Conservation (phyloP, 1,140 invertebrate genomes). For the Oscheius sp. region DNA sequence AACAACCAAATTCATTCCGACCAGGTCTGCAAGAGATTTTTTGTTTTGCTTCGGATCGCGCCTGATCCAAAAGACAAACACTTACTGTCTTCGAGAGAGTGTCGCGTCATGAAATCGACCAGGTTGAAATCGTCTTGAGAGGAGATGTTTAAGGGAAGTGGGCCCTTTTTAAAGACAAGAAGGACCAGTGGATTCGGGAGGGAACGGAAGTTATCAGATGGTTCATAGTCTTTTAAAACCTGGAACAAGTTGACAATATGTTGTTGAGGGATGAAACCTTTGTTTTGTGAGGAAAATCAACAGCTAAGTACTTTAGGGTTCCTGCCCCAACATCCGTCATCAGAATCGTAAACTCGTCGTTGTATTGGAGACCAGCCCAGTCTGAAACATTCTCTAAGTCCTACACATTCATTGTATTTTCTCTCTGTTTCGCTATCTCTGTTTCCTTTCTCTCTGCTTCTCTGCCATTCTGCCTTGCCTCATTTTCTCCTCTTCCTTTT, state of each 20-base stretch:
- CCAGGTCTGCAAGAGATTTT: constrained; percentile 44
- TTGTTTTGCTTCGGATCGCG: neutral
- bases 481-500: no score
- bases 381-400: neutral
- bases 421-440: no score
- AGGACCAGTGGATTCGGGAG: constrained; percentile 53
- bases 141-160: neutral
- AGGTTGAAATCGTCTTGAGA: constrained; percentile 46
- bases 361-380: constrained; percentile 48
- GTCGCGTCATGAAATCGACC: constrained; percentile 48
- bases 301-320: constrained; percentile 47
- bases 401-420: neutral
- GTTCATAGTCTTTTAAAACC: constrained; percentile 42
- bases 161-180: constrained; percentile 44
- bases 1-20: constrained; percentile 54
- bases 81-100: constrained; percentile 49
- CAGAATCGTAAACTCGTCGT: constrained; percentile 45
- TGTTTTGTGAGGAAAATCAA: constrained; percentile 52
- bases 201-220: constrained; percentile 54
- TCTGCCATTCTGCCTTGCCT: no score
- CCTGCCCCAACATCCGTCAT: constrained; percentile 56
- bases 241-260: constrained; percentile 9
- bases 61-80: no score
- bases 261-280: constrained; percentile 27
- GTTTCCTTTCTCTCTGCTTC: no score